These are phyloP conservation scores for Cepaea nemoralis DNA, from an alignment of 1,140 invertebrate species.

Conservation along the genomic window DNA sequence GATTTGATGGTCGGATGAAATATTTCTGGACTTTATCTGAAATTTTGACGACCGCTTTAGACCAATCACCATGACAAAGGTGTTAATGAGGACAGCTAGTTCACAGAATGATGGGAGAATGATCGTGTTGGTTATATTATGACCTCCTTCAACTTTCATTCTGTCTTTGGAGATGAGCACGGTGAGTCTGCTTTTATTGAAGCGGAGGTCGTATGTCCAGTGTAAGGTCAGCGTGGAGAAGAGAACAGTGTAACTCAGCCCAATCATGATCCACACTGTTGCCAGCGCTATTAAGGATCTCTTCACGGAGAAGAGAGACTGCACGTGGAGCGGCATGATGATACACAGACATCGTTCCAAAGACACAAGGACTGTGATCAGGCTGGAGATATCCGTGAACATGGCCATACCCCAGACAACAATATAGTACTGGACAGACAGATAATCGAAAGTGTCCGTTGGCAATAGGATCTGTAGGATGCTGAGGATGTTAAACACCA, in stretches of 20 bases:
- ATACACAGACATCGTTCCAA: background rate
- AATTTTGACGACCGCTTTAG: background rate
- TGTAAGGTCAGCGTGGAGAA: background rate
- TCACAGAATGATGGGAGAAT: background rate
- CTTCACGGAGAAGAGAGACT: background rate
- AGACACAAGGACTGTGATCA: background rate
- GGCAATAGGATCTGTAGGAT: background rate
- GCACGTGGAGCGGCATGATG: background rate
- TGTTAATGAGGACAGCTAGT: background rate
- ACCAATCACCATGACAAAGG: background rate
- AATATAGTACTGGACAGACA: background rate
- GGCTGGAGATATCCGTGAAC: background rate
- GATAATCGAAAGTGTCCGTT: background rate
- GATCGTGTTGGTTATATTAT: background rate
- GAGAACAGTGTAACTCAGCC: background rate
- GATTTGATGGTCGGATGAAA: no score
- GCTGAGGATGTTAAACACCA: background rate
- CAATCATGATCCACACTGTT: background rate
- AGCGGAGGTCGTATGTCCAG: background rate
- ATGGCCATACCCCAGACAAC: background rate
- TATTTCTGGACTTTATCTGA: background rate
- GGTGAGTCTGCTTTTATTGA: background rate
- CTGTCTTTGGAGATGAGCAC: background rate
- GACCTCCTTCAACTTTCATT: background rate
- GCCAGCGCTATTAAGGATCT: background rate